Conservation (phyloP, 2,888 invertebrate genomes). For the Philopedon plagiatum region DNA sequence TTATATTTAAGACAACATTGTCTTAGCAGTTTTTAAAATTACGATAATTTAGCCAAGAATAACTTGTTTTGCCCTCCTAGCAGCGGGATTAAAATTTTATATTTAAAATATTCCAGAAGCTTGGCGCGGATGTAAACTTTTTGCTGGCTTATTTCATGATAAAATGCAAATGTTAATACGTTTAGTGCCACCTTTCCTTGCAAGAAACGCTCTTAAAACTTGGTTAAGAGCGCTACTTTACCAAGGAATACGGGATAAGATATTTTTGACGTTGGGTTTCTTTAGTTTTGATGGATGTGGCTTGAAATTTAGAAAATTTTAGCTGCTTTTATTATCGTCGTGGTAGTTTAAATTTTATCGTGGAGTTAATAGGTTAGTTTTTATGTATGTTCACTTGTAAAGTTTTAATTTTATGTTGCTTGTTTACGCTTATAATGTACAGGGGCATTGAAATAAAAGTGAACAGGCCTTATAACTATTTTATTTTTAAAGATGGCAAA, state of each 20-base stretch:
- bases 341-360: too few species aligned
- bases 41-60: not conserved
- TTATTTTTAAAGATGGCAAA: too few species aligned
- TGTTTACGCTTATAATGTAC: too few species aligned
- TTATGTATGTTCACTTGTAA: too few species aligned
- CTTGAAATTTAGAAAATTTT: not conserved
- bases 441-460: too few species aligned
- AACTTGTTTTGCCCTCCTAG: not conserved
- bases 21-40: too few species aligned
- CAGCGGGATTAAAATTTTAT: slow-evolving; percentile 18
- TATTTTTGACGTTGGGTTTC: slow-evolving; percentile 23
- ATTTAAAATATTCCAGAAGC: slow-evolving; percentile 30
- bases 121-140: slow-evolving; percentile 34
- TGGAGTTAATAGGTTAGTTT: too few species aligned
- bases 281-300: slow-evolving; percentile 31
- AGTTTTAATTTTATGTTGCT: too few species aligned
- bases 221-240: slow-evolving; percentile 34
- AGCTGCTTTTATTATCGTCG: not conserved
- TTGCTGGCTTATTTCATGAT: slow-evolving; percentile 41
- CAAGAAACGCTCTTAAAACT: slow-evolving; percentile 42
- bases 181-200: slow-evolving; percentile 41
- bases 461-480: too few species aligned
- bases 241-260: slow-evolving; percentile 30
- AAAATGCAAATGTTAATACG: slow-evolving; percentile 49
- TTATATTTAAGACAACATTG: too few species aligned